Evolutionary conservation across 2,797 vertebrate genomes (phyloP).

Genomic region (Leuciscus waleckii): DNA sequence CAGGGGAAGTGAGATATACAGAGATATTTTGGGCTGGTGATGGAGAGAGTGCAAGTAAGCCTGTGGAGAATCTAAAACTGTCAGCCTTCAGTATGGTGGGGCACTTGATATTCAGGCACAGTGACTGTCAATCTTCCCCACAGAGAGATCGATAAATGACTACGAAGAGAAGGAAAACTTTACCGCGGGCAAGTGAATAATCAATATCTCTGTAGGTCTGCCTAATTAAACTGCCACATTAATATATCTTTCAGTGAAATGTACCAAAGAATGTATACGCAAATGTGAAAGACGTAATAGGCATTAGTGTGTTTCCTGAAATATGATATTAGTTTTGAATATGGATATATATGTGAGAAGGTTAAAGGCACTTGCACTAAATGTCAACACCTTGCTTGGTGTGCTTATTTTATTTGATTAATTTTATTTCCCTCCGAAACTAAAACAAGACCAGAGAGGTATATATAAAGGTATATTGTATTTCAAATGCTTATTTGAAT

Average conservation of each 20-base stretch:
- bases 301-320: slow-evolving; percentile 21
- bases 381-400: background rate
- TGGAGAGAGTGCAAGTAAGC: slow-evolving; percentile 24
- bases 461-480: background rate
- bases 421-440: background rate
- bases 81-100: slow-evolving; percentile 50
- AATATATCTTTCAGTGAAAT: slow-evolving; percentile 73
- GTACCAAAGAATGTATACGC: slow-evolving; percentile 58
- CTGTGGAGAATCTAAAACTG: slow-evolving; percentile 59
- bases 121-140: slow-evolving; percentile 64
- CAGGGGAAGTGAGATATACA: slow-evolving; percentile 22
- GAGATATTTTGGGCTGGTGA: slow-evolving; percentile 28
- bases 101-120: slow-evolving; percentile 71
- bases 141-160: slow-evolving; percentile 75
- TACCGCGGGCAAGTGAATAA: slow-evolving; percentile 76
- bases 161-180: slow-evolving; percentile 78
- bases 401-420: background rate
- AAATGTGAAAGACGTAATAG: slow-evolving; percentile 49
- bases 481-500: background rate
- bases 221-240: slow-evolving; percentile 79
- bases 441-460: background rate
- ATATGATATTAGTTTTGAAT: slow-evolving; percentile 10
- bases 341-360: background rate
- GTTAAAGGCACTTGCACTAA: slow-evolving; percentile 4
- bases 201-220: slow-evolving; percentile 74